Base-by-base conservation (phyloP, 2,888 invertebrate species). In the Pyrocoelia pectoralis region DNA sequence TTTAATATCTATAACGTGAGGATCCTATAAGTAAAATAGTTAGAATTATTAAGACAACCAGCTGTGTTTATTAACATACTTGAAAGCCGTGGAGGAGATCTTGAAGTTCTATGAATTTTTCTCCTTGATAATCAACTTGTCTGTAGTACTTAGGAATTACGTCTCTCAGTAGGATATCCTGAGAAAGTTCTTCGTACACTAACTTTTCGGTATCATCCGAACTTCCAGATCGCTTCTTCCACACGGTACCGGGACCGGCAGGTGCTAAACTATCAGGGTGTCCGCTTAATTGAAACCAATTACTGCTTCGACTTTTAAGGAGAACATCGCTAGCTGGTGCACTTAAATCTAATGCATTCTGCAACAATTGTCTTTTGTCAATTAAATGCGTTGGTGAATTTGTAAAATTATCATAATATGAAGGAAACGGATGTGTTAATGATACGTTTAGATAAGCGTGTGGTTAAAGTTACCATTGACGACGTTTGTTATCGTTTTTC, bases 1-100 rank as follows among this genome's bases (percentile, higher is more conserved):
- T 84, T 98, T 98, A 65, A 98, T 92, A 81, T 98, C 98, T 90
- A 98, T 97, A 0, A 98, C 95, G 76, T 92, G 91, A 0, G 97
- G 97, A 82, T 97, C 93, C 75, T 85, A 82, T 18, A 74, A 75
- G 13, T 58, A 68, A 71, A 67, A 13, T 41, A 56, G 1, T 19
- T 24, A 15, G 12, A 29, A 10, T 12, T n/a, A 12, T 9, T 41
- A 10, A 46, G 28, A n/a, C n/a, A n/a, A n/a, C n/a, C 9, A 46
- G 15, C 13, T 43, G 4, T 6, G 10, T 6, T 14, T 13, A 28
- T 28, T 19, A 46, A 69, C 67, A 69, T 71, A 81, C 81, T 73
- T 86, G 85, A 82, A 97, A 98, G 60, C 94, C 93, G 74, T 94
- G 91, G 17, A 97, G 83, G 14, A 98, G 85, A 81, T 98, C 97